phyloP scores from a whole-genome alignment of 2,888 invertebrate species.

The Ophioninae sp. region DNA sequence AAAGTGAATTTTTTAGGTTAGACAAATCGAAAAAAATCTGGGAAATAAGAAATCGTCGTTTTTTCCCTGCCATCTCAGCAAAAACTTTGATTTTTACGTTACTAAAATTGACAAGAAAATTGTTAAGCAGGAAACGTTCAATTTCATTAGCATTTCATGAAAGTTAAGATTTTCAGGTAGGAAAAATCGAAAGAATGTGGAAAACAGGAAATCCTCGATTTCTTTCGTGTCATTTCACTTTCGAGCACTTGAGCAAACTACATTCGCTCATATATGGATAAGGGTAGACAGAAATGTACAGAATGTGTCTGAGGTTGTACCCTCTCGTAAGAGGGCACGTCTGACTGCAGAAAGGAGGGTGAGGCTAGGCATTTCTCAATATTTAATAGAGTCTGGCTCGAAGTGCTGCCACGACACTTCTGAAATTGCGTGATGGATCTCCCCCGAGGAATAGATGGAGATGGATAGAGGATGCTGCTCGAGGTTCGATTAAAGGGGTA shows the following conservation, averaged over 20 bases:
- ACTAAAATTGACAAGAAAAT: too few species aligned
- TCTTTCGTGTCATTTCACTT: slow-evolving; percentile 14
- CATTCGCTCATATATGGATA: not conserved
- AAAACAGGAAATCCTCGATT: too few species aligned
- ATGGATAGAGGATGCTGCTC: slow-evolving; percentile 26
- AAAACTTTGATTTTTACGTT: too few species aligned
- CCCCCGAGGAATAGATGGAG: slow-evolving; percentile 33
- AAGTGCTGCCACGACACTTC: slow-evolving; percentile 80
- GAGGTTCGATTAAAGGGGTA: slow-evolving; percentile 42
- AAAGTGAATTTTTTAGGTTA: too few species aligned
- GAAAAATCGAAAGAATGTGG: too few species aligned
- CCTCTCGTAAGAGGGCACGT: slow-evolving; percentile 44
- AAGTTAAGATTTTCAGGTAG: too few species aligned
- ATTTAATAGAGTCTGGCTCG: slow-evolving; percentile 79
- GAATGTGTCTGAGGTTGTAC: slow-evolving; percentile 24
- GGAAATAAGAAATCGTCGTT: too few species aligned
- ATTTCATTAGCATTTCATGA: too few species aligned
- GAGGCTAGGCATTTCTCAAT: slow-evolving; percentile 76
- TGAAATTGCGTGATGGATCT: slow-evolving; percentile 77
- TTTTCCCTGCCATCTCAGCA: too few species aligned
- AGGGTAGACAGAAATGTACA: not conserved
- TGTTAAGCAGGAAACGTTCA: too few species aligned
- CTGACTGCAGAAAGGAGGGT: slow-evolving; percentile 47
- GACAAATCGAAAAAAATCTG: too few species aligned
- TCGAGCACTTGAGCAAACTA: slow-evolving; percentile 27